Conservation (phyloP, 2,113 vertebrate species). For the Pyrgilauda ruficollis region DNA sequence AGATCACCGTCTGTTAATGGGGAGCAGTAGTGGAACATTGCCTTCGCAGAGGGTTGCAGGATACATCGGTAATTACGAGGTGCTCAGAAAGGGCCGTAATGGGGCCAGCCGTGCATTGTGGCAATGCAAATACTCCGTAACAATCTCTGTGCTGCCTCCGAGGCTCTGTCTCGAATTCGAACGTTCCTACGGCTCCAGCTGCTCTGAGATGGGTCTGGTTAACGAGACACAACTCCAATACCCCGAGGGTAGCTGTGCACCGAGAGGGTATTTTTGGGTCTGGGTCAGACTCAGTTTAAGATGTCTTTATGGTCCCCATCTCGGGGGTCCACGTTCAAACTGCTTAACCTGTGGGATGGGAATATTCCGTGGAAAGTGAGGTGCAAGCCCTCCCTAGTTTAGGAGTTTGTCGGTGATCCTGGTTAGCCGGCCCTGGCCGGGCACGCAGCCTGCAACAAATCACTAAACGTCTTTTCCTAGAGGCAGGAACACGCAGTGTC, state of each 20-base stretch:
- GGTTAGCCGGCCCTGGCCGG: not conserved
- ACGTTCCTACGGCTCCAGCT: rapidly evolving
- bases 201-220: not conserved
- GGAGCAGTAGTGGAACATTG: not conserved
- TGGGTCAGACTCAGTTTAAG: not conserved
- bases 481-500: not conserved
- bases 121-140: not conserved
- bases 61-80: not conserved
- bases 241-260: not conserved
- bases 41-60: not conserved
- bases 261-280: rapidly evolving
- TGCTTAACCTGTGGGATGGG: not conserved
- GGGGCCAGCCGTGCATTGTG: not conserved
- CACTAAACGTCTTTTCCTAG: not conserved
- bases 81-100: not conserved
- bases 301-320: not conserved
- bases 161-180: not conserved
- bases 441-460: not conserved
- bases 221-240: rapidly evolving
- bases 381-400: not conserved
- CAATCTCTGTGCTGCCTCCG: not conserved
- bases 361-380: not conserved
- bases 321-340: rapidly evolving
- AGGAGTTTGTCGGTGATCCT: rapidly evolving
- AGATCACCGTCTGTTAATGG: not conserved